Base-by-base conservation (phyloP, 2,888 invertebrate species). In the Acleris sparsana region DNA sequence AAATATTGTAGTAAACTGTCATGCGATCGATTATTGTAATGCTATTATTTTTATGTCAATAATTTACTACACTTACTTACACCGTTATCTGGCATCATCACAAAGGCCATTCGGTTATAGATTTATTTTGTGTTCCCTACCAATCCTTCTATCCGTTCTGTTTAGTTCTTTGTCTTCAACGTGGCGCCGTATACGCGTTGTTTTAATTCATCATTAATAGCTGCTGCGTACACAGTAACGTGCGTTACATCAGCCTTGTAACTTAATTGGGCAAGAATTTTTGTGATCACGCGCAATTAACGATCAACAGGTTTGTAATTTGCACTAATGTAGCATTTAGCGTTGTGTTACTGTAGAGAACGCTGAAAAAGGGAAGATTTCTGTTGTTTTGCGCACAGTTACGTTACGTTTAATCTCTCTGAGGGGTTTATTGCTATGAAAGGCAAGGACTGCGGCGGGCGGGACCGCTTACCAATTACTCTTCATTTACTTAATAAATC, bases 191-290 rank as follows among this genome's bases (percentile, higher is more conserved):
- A n/a, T n/a, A 5, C 16, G 9, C 43, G 55, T 55, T 55, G 20
- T 43, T 20, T 55, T 55, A 39, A 39, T n/a, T 43, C 39, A 33
- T 13, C 9, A 39, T 39, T 39, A 1, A 39, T 13, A 39, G 39
- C 4, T 13, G 3, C 39, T 39, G 39, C 39, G 39, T 62, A 62
- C 53, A 20, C 44, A 33, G 53, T 49, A 44, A 63, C 53, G 53
- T 55, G 55, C 20, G 52, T 57, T 65, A 51, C 25, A 51, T 53
- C 43, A 78, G 78, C 83, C 84, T 83, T 83, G 84, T 80, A 78
- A 79, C 76, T 71, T 71, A 81, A 83, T 83, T 82, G 79, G 72
- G 77, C 71, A 81, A 79, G 59, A 53, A 65, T 69, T 62, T 69
- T 70, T 68, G 69, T 66, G 68, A 70, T 68, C 69, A 67, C 55